Evolutionary conservation across 1,140 invertebrate genomes (phyloP).

Genomic region (Pseudoatta argentina): DNA sequence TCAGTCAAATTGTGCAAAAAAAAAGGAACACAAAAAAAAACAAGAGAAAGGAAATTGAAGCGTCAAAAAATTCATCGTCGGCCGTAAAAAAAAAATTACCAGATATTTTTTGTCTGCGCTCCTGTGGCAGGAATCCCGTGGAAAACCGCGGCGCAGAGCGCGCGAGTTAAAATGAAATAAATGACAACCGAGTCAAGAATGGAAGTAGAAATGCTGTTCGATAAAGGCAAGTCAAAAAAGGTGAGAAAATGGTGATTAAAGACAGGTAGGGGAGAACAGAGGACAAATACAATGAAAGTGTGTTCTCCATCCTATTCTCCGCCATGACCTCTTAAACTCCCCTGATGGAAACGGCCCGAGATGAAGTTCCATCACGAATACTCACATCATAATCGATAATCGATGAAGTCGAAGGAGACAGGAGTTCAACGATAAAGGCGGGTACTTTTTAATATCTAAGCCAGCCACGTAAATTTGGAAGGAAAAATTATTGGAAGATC

Average conservation of each 20-base stretch:
- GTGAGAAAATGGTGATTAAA: conserved; percentile 49
- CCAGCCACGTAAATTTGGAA: conserved; percentile 44
- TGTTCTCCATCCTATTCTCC: conserved; percentile 36
- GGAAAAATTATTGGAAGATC: conserved; percentile 50
- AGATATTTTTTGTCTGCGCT: conserved; percentile 23
- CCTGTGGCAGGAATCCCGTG: neutral
- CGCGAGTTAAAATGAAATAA: conserved; percentile 9
- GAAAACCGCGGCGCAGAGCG: neutral
- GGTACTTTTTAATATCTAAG: conserved; percentile 59
- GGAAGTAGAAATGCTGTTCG: conserved; percentile 36
- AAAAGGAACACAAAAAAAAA: neutral
- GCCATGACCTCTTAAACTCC: conserved; percentile 43
- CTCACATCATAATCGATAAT: conserved; percentile 63
- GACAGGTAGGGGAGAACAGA: conserved; percentile 33
- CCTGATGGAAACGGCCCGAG: conserved; percentile 31
- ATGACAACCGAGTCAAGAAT: conserved; percentile 27
- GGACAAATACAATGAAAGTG: conserved; percentile 54
- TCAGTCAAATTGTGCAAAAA: conserved; percentile 13
- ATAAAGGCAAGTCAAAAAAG: conserved; percentile 43
- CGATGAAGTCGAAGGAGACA: conserved; percentile 56
- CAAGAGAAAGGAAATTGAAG: conserved; percentile 11
- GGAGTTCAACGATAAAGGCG: conserved; percentile 29
- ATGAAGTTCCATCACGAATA: conserved; percentile 60
- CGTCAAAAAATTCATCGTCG: conserved; percentile 19
- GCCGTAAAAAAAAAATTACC: conserved; percentile 3